Evolutionary conservation across 2,113 vertebrate species (phyloP).

Genomic region (Galbula dea): DNA sequence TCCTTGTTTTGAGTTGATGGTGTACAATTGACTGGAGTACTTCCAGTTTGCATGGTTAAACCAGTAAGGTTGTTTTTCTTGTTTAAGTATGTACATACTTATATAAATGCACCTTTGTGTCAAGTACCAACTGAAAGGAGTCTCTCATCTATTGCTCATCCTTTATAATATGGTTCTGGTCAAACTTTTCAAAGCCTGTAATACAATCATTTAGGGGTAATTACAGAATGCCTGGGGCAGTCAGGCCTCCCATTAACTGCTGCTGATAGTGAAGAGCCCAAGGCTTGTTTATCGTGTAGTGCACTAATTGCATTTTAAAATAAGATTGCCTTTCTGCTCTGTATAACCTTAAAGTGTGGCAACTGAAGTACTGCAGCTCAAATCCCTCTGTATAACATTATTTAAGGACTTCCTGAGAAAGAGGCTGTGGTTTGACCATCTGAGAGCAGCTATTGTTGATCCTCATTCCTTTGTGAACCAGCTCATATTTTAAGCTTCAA

Average conservation of each 20-base stretch:
- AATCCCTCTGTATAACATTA: not conserved
- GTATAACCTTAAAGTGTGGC: not conserved
- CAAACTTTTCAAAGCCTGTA: not conserved
- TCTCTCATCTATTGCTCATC: not conserved
- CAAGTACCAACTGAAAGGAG: not conserved
- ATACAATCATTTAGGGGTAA: not conserved
- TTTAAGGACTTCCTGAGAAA: not conserved
- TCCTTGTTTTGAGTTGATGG: not conserved
- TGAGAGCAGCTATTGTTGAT: not conserved
- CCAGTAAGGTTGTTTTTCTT: not conserved
- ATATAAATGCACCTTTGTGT: not conserved
- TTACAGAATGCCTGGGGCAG: conserved; percentile 6
- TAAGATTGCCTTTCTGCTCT: not conserved
- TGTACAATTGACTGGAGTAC: not conserved
- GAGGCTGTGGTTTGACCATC: not conserved
- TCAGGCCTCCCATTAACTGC: conserved; percentile 10
- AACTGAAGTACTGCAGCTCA: not conserved
- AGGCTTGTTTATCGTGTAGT: not conserved
- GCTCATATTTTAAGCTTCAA: not conserved
- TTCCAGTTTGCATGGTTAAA: not conserved
- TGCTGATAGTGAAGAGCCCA: not conserved
- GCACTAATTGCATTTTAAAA: conserved; percentile 18
- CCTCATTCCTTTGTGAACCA: not conserved
- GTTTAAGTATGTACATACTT: not conserved
- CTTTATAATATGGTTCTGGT: not conserved